Evolutionary conservation across 2,888 invertebrate genomes (phyloP).

Genomic region (Phalera bucephala): DNA sequence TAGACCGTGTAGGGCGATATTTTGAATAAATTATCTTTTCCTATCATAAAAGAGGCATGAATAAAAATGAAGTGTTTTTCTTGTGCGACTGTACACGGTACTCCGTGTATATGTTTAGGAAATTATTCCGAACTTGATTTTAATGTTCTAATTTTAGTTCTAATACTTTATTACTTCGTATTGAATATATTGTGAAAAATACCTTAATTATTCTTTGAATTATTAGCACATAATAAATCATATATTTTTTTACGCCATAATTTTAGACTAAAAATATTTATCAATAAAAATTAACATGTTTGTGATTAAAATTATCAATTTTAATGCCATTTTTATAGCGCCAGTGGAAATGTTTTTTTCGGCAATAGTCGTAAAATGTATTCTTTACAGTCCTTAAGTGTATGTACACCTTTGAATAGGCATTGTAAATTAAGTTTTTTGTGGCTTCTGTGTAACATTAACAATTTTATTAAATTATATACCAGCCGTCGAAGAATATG

Average conservation of each 20-base stretch:
- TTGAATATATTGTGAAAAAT: too few species aligned
- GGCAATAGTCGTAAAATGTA: background rate
- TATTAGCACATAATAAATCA: too few species aligned
- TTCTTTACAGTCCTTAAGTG: background rate
- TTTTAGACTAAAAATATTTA: background rate
- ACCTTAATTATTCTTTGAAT: too few species aligned
- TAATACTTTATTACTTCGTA: too few species aligned
- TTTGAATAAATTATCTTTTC: slow-evolving; percentile 34
- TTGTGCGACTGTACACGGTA: slow-evolving; percentile 8
- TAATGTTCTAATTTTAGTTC: background rate
- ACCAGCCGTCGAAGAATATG: slow-evolving; percentile 10
- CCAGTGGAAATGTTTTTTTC: background rate
- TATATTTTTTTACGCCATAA: too few species aligned
- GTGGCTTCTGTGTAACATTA: background rate
- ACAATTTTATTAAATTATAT: background rate
- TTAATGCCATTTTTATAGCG: background rate
- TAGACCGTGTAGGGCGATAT: slow-evolving; percentile 36
- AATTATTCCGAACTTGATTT: slow-evolving; percentile 6
- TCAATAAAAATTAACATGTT: background rate
- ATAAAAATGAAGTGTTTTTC: slow-evolving; percentile 27
- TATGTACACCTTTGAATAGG: background rate
- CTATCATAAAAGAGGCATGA: slow-evolving; percentile 30
- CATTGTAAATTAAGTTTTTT: slow-evolving; percentile 1
- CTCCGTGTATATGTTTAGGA: slow-evolving; percentile 11
- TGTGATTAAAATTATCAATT: background rate